Conservation (phyloP, 2,888 invertebrate species). For the Hydroisotoma schaefferi region DNA sequence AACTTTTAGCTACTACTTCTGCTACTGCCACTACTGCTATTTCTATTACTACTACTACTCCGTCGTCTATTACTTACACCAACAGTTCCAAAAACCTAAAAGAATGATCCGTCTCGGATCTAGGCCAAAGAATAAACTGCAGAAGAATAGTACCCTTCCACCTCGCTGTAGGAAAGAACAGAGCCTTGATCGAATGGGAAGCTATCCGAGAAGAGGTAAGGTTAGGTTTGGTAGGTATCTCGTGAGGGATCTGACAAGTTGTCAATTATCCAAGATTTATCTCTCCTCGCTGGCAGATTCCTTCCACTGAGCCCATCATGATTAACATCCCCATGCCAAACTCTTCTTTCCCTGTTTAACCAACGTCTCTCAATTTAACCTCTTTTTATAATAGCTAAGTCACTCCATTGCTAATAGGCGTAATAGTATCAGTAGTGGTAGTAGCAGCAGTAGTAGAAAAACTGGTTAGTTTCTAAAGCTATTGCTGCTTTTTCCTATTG, state of each 20-base stretch:
- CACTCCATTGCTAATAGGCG: no score
- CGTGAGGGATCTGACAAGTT: conserved; percentile 45
- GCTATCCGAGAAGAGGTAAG: neutral
- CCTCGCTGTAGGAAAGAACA: neutral
- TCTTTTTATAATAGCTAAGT: no score
- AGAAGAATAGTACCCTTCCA: no score
- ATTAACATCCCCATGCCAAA: conserved; percentile 44
- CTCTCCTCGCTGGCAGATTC: conserved; percentile 39
- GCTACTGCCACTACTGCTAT: no score
- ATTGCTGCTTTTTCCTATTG: conserved; percentile 15
- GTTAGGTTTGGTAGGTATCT: conserved; percentile 23
- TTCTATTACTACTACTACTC: no score
- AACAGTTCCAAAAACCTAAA: neutral
- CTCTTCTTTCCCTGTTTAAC: conserved; percentile 20
- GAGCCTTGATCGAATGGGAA: neutral
- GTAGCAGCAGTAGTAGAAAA: no score
- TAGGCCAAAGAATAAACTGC: no score
- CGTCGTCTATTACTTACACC: neutral
- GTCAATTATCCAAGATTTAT: conserved; percentile 47
- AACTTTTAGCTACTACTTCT: no score
- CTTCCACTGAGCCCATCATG: conserved; percentile 40
- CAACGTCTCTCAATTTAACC: conserved; percentile 14
- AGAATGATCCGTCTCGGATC: neutral
- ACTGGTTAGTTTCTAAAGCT: no score
- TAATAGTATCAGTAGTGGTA: no score